These are phyloP conservation scores for Pycnonotus jocosus DNA, from an alignment of 2,113 vertebrate species.

Conservation along the genomic window DNA sequence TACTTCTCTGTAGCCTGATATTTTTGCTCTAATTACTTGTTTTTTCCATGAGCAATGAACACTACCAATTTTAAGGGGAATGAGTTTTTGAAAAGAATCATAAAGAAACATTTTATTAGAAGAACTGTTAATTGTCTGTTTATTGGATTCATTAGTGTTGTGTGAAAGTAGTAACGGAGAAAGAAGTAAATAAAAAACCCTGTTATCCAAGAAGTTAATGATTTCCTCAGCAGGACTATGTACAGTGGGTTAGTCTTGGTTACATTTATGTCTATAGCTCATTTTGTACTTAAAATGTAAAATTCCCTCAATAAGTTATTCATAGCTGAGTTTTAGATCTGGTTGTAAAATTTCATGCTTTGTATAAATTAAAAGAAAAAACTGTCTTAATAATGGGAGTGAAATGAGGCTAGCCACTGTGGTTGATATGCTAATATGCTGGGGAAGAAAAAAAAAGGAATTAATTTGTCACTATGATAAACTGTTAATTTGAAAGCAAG, in stretches of 20 bases:
- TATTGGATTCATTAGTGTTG: background rate
- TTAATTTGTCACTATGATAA: constrained; percentile 32
- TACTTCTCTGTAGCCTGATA: background rate
- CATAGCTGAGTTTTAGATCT: background rate
- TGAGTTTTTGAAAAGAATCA: background rate
- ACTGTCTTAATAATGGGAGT: background rate
- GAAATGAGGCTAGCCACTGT: background rate
- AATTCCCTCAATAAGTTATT: background rate
- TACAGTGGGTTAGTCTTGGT: background rate
- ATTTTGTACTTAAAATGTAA: background rate
- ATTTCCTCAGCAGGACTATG: background rate
- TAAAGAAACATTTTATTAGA: background rate
- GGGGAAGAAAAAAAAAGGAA: background rate
- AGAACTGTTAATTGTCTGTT: background rate
- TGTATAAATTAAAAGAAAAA: constrained; percentile 3
- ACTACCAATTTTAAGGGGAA: background rate
- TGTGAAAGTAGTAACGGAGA: background rate
- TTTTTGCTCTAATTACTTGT: background rate
- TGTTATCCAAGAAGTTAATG: background rate
- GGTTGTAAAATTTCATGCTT: background rate
- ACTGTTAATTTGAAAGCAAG: constrained; percentile 29
- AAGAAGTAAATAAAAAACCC: background rate
- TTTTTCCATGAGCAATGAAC: background rate
- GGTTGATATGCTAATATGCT: background rate
- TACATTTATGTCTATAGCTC: background rate